Evolutionary conservation across 1,140 invertebrate species (phyloP), one percentile per base, ranked within the genome.

Genomic region (Hyles euphorbiae): DNA sequence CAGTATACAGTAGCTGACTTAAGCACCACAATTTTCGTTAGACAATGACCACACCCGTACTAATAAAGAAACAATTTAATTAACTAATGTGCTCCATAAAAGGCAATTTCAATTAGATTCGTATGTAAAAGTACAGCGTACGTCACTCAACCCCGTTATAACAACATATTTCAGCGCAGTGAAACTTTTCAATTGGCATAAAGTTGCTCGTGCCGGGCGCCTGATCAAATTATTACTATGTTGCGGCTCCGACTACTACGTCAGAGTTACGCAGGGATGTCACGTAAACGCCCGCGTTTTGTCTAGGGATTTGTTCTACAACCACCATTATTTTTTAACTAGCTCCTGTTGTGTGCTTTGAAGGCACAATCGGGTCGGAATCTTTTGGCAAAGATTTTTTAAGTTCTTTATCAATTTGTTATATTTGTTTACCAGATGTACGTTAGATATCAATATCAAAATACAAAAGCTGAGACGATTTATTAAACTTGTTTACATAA

Each of bases 171-270:
- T 71, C 62, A 79, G 68, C 79, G 79, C 73, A 77, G 76, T 70
- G 57, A 73, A 84, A 87, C 77, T 87, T 85, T 84, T 81, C 76
- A 82, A 82, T 87, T 87, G 81, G 77, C 76, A 78, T 78, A 80
- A 87, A 84, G 81, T 87, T 87, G 57, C 72, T 65, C 73, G 70
- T 78, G 65, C 71, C 68, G 68, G 78, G 77, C 75, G 76, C 65
- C 75, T 85, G 82, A 85, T 87, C 81, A 87, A 87, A 85, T 87
- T 85, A 87, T 85, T 85, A 78, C 78, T 74, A 72, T 80, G 79
- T 83, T 82, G 81, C 76, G 74, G 81, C 69, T 74, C 67, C 56
- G 63, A 72, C 75, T 78, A 72, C 67, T 68, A 68, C 65, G 70
- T 74, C 72, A 74, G 59, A 80, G 68, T 77, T 74, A 51, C 48